Conservation (phyloP, 2,888 invertebrate genomes). For the Macaria notata region DNA sequence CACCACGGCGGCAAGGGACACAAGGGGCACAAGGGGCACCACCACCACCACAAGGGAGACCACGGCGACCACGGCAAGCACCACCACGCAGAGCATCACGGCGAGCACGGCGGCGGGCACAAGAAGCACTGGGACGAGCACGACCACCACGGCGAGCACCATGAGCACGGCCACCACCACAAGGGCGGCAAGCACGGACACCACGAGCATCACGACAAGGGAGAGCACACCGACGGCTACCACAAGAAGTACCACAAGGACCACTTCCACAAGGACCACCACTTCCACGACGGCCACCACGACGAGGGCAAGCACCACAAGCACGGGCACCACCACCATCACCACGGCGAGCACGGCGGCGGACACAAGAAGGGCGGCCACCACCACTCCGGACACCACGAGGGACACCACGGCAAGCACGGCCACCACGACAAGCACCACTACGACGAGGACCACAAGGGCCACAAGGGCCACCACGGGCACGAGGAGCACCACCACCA, state of each 20-base stretch:
- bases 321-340: slow-evolving; percentile 88
- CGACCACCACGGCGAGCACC: slow-evolving; percentile 88
- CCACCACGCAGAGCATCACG: slow-evolving; percentile 87
- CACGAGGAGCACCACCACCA: slow-evolving; percentile 88
- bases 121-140: slow-evolving; percentile 90
- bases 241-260: slow-evolving; percentile 94
- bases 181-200: slow-evolving; percentile 91
- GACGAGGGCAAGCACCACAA: slow-evolving; percentile 92
- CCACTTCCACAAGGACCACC: slow-evolving; percentile 93
- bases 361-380: slow-evolving; percentile 91
- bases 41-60: slow-evolving; percentile 89
- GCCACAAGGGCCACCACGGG: slow-evolving; percentile 90
- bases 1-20: slow-evolving; percentile 88
- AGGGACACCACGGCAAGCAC: slow-evolving; percentile 89
- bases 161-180: slow-evolving; percentile 89
- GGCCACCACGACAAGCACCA: slow-evolving; percentile 91
- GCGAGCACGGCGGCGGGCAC: slow-evolving; percentile 89
- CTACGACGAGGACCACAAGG: slow-evolving; percentile 90
- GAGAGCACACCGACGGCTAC: slow-evolving; percentile 90
- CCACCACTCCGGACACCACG: slow-evolving; percentile 89
- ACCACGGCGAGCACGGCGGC: slow-evolving; percentile 87
- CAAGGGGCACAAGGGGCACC: slow-evolving; percentile 89
- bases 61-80: slow-evolving; percentile 90
- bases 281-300: slow-evolving; percentile 93
- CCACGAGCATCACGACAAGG: slow-evolving; percentile 92